These are phyloP conservation scores for Argopecten irradians DNA, from an alignment of 1,140 invertebrate genomes.

Conservation along the genomic window DNA sequence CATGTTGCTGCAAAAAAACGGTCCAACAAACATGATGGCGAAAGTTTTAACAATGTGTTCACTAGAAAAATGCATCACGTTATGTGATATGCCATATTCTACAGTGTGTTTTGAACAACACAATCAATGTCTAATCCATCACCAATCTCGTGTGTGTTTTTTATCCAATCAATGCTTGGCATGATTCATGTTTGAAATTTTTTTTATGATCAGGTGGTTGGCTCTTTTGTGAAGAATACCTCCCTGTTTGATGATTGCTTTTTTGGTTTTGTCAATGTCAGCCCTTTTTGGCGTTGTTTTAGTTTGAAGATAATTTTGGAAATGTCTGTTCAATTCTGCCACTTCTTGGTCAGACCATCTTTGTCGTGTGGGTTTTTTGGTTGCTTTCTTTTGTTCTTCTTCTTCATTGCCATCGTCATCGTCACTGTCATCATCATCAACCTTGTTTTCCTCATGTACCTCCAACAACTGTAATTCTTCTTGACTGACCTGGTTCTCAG, in stretches of 20 bases:
- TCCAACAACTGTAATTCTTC: not conserved
- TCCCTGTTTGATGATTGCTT: conserved; percentile 12
- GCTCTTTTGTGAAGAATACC: conserved; percentile 24
- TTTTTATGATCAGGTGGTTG: conserved; percentile 36
- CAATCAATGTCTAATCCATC: too few relatives aligned
- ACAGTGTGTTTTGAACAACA: too few relatives aligned
- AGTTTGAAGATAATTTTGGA: conserved; percentile 27
- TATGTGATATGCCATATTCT: too few relatives aligned
- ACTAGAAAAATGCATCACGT: too few relatives aligned
- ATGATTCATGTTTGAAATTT: conserved; percentile 41
- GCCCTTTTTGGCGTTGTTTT: conserved; percentile 33
- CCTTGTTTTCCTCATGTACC: conserved; percentile 29
- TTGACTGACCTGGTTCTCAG: not conserved
- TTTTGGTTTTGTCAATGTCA: conserved; percentile 31
- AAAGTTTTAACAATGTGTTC: too few relatives aligned
- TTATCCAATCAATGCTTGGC: not conserved
- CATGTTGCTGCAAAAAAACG: too few relatives aligned
- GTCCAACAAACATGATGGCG: too few relatives aligned
- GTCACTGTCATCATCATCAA: conserved; percentile 26
- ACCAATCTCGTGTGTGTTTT: too few relatives aligned
- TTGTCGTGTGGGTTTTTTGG: conserved; percentile 22
- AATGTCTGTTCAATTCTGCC: conserved; percentile 35
- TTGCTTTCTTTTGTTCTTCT: not conserved
- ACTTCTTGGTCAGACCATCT: conserved; percentile 34
- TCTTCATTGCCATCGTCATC: conserved; percentile 33